These are phyloP conservation scores for Epinephelus awoara DNA, from an alignment of 2,797 vertebrate species.

Conservation along the genomic window DNA sequence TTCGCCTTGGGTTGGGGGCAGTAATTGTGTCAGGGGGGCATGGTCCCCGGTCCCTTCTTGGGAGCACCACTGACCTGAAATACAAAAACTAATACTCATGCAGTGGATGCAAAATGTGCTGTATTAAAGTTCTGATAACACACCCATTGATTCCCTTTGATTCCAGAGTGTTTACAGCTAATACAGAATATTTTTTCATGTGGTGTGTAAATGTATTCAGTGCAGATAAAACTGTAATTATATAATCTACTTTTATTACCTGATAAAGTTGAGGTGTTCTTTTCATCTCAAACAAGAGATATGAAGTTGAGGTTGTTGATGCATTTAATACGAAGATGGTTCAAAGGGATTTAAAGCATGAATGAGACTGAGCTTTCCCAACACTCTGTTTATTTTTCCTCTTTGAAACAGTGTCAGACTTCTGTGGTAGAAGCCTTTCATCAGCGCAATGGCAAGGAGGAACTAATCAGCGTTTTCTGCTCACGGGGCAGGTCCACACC, in stretches of 20 bases:
- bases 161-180: constrained; percentile 1
- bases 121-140: neutral
- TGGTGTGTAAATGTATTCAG: constrained; percentile 2
- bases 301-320: constrained; percentile 19
- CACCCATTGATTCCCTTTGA: neutral
- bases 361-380: constrained; percentile 24
- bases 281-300: neutral
- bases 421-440: constrained; percentile 56
- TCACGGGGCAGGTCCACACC: constrained; percentile 69
- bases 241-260: neutral
- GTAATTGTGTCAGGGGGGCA: too few species aligned
- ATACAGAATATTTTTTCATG: neutral
- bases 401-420: constrained; percentile 37
- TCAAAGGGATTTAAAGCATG: constrained; percentile 21
- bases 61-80: constrained; percentile 16
- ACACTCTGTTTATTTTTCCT: constrained; percentile 27
- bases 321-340: constrained; percentile 4
- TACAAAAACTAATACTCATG: constrained; percentile 7
- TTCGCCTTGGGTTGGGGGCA: too few species aligned
- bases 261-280: neutral
- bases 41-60: too few species aligned
- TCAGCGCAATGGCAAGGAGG: constrained; percentile 55
- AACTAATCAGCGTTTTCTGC: constrained; percentile 76
- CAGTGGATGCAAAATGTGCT: constrained; percentile 8
- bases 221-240: neutral